Conservation (phyloP, 2,113 vertebrate genomes). For the Oophaga pumilio region DNA sequence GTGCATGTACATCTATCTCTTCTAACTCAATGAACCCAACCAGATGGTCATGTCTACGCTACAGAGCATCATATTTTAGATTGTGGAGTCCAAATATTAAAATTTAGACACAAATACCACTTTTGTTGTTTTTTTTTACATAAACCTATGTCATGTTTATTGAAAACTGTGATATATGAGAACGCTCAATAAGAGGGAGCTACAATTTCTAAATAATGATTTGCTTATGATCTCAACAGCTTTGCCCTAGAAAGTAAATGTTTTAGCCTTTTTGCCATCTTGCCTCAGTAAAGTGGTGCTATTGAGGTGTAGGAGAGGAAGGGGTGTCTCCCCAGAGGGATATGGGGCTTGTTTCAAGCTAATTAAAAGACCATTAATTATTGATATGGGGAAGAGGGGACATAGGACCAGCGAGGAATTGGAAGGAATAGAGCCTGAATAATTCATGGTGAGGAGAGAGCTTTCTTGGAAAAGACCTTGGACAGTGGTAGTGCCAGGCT, state of each 20-base stretch:
- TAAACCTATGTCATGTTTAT: not conserved
- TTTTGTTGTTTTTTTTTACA: not conserved
- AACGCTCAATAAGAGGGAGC: not conserved
- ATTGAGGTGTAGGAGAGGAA: conserved; percentile 41
- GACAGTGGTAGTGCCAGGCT: conserved; percentile 42
- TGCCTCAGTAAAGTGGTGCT: not conserved
- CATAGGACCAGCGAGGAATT: conserved; percentile 52
- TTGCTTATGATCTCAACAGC: not conserved
- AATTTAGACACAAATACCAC: not conserved
- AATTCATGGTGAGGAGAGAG: conserved; percentile 55
- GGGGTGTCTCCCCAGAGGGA: conserved; percentile 42
- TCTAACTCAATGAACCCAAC: not conserved
- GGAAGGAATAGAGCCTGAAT: conserved; percentile 54
- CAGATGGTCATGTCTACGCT: not conserved
- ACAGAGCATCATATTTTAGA: not conserved
- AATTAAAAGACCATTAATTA: conserved; percentile 57
- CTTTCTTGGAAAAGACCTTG: conserved; percentile 56
- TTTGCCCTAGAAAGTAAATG: not conserved
- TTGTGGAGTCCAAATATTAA: not conserved
- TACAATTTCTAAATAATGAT: not conserved
- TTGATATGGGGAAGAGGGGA: conserved; percentile 53
- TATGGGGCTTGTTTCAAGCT: conserved; percentile 49
- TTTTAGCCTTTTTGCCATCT: not conserved
- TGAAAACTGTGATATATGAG: not conserved
- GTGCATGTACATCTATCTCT: not conserved